Evolutionary conservation across 2,797 vertebrate species (phyloP).

Genomic region (Graptemys geographica): DNA sequence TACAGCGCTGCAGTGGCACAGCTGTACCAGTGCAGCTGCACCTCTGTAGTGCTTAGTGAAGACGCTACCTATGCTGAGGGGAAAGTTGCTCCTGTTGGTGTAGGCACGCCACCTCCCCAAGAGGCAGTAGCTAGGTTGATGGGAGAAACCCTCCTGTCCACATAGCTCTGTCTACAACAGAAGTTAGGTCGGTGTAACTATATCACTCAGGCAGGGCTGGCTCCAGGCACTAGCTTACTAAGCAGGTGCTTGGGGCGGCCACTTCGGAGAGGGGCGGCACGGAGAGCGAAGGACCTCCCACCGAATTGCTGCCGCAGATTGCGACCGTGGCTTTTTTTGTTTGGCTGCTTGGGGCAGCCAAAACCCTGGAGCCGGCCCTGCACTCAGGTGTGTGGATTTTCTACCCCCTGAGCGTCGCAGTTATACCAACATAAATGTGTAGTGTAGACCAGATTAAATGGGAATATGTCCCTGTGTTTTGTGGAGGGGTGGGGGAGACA

Average conservation of each 20-base stretch:
- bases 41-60: background rate
- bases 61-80: background rate
- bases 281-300: no score
- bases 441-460: background rate
- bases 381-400: background rate
- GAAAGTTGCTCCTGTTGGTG: background rate
- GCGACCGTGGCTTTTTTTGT: no score
- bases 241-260: no score
- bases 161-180: background rate
- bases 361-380: no score
- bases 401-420: background rate
- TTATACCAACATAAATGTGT: background rate
- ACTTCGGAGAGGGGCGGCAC: no score
- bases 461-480: background rate
- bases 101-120: background rate
- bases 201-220: no score
- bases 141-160: background rate
- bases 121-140: background rate
- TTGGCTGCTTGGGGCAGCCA: no score
- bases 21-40: background rate
- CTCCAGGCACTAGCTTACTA: no score
- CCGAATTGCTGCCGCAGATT: no score
- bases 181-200: background rate
- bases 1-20: no score
- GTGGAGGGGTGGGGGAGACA: accelerated